Conservation (phyloP, 1,140 invertebrate genomes). For the Drosophila nigrodunni region DNA sequence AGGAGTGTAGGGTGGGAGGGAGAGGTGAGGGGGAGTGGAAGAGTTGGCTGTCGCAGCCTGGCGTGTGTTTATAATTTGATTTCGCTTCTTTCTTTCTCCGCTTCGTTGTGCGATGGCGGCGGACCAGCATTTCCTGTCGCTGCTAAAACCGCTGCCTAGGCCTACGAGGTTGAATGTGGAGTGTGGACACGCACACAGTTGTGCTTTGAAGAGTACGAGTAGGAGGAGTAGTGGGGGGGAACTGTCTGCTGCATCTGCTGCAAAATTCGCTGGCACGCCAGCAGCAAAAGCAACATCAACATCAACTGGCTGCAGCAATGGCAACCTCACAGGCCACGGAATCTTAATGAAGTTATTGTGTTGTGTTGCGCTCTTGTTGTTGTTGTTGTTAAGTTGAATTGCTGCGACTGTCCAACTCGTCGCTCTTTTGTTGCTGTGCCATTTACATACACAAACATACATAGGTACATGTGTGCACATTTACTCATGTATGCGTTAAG, state of each 20-base stretch:
- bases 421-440: constrained; percentile 25
- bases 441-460: constrained; percentile 36
- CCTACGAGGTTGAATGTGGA: constrained; percentile 49
- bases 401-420: constrained; percentile 13
- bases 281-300: constrained; percentile 31
- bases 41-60: constrained; percentile 65
- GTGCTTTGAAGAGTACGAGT: not conserved
- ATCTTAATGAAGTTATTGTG: constrained; percentile 83
- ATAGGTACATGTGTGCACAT: constrained; percentile 2
- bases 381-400: constrained; percentile 16
- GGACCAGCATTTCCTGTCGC: constrained; percentile 77
- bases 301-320: constrained; percentile 29
- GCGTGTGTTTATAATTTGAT: constrained; percentile 82
- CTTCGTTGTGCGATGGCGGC: constrained; percentile 50
- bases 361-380: constrained; percentile 35
- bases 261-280: constrained; percentile 48
- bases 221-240: constrained; percentile 1
- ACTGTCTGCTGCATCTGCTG: constrained; percentile 52
- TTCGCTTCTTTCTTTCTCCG: constrained; percentile 74
- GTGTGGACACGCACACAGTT: constrained; percentile 8
- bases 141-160: constrained; percentile 61
- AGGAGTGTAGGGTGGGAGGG: not conserved
- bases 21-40: constrained; percentile 1
- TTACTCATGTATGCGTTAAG: constrained; percentile 14
- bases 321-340: constrained; percentile 56